Evolutionary conservation across 2,797 vertebrate genomes (phyloP).

Genomic region (Poeciliopsis paucimaculata): DNA sequence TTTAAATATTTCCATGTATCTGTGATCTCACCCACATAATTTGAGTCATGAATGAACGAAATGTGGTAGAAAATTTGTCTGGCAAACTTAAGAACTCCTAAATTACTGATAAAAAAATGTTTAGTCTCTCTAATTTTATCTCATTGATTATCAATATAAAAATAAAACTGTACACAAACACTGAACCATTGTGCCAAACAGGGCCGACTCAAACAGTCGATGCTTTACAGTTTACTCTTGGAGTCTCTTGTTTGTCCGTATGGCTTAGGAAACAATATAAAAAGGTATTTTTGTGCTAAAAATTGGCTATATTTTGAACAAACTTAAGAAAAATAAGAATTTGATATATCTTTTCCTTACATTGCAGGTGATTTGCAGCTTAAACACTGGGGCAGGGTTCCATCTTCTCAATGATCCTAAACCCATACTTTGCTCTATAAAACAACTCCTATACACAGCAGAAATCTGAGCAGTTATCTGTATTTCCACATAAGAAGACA

Average conservation of each 20-base stretch:
- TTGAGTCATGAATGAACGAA: neutral
- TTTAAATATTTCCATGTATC: neutral
- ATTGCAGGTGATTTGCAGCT: conserved; percentile 21
- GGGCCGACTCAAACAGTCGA: conserved; percentile 33
- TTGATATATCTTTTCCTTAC: conserved; percentile 20
- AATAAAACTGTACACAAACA: neutral
- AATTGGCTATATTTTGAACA: conserved; percentile 33
- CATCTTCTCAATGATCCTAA: neutral
- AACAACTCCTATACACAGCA: neutral
- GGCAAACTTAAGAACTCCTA: neutral
- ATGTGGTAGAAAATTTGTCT: neutral
- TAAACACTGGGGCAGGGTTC: neutral
- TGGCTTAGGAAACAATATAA: conserved; percentile 34
- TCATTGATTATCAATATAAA: neutral
- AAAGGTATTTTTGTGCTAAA: conserved; percentile 25
- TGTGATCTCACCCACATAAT: neutral
- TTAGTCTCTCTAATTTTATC: neutral
- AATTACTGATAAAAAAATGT: neutral
- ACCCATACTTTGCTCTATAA: neutral
- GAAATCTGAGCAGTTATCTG: conserved; percentile 1
- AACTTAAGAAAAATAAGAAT: conserved; percentile 2
- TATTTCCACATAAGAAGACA: conserved; percentile 6
- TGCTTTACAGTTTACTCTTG: conserved; percentile 58
- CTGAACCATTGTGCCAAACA: conserved; percentile 16
- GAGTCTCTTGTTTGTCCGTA: conserved; percentile 38